Percentiles rank a stretch among this genome's conserved stretches.
Conservation (phyloP, 1,140 invertebrate genomes). For the Sitophilus oryzae region DNA sequence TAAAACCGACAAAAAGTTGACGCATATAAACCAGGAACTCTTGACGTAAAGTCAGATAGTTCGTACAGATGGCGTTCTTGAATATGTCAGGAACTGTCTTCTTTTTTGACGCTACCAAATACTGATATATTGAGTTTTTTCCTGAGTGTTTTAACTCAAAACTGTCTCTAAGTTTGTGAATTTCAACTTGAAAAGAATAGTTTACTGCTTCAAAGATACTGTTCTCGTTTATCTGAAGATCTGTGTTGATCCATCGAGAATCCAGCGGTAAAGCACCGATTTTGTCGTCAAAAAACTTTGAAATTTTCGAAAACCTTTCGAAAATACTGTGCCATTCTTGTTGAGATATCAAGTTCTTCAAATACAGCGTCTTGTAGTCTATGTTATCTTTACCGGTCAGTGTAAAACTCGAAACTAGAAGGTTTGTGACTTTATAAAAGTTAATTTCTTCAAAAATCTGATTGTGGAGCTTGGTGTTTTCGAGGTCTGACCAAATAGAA, state of each 20-base stretch:
- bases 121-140: constrained; percentile 13
- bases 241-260: constrained; percentile 7
- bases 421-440: constrained; percentile 14
- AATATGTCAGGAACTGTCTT: constrained; percentile 5
- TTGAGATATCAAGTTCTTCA: background rate
- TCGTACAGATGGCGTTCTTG: constrained; percentile 1
- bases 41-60: constrained; percentile 5
- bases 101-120: constrained; percentile 7
- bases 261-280: constrained; percentile 8
- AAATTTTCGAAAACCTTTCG: constrained; percentile 8
- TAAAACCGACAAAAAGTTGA: constrained; percentile 2
- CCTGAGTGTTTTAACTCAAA: constrained; percentile 3
- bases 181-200: constrained; percentile 15
- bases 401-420: constrained; percentile 6
- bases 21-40: constrained; percentile 8
- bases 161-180: constrained; percentile 9
- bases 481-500: constrained; percentile 15
- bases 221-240: background rate
- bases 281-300: background rate
- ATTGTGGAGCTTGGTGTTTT: constrained; percentile 6
- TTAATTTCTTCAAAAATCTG: constrained; percentile 8
- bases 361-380: background rate
- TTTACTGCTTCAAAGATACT: constrained; percentile 4
- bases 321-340: constrained; percentile 4
- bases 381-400: constrained; percentile 9